Evolutionary conservation across 2,797 vertebrate genomes (phyloP).

Genomic region (Melanogrammus aeglefinus): DNA sequence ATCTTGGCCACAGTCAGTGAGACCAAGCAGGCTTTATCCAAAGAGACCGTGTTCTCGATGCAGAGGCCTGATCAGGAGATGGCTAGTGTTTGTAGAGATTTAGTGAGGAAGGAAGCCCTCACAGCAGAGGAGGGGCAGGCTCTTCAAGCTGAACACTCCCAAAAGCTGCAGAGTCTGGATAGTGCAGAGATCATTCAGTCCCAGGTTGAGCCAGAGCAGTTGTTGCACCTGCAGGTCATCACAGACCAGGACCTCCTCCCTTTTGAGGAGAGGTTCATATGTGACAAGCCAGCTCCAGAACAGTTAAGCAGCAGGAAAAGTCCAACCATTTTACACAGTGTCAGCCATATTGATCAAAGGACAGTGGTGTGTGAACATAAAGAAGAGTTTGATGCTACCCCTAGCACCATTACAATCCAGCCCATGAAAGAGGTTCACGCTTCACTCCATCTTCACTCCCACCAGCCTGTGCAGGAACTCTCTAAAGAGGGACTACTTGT

Average conservation of each 20-base stretch:
- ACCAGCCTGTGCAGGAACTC: constrained; percentile 62
- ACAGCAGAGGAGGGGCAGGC: constrained; percentile 71
- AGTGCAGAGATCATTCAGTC: constrained; percentile 54
- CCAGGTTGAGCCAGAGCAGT: constrained; percentile 70
- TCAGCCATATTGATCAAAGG: constrained; percentile 69
- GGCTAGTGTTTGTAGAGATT: constrained; percentile 63
- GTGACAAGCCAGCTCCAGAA: constrained; percentile 68
- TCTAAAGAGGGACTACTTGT: constrained; percentile 76
- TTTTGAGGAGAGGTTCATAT: constrained; percentile 68
- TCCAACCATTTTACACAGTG: constrained; percentile 70
- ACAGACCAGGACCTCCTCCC: constrained; percentile 73
- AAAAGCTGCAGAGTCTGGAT: constrained; percentile 65
- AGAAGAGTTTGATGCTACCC: constrained; percentile 60
- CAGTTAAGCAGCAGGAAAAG: constrained; percentile 67
- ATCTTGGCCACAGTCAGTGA: constrained; percentile 65
- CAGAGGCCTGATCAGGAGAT: constrained; percentile 60
- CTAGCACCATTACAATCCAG: constrained; percentile 49
- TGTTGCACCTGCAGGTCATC: constrained; percentile 75
- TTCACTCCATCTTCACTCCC: constrained; percentile 71
- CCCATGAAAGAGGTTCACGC: constrained; percentile 59
- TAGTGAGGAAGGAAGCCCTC: constrained; percentile 60
- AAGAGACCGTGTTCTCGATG: constrained; percentile 60
- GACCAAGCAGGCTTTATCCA: constrained; percentile 67
- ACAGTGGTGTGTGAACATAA: constrained; percentile 66
- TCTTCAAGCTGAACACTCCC: constrained; percentile 66